phyloP scores from a whole-genome alignment of 2,113 vertebrate genomes.

The Ammodytes dubius region DNA sequence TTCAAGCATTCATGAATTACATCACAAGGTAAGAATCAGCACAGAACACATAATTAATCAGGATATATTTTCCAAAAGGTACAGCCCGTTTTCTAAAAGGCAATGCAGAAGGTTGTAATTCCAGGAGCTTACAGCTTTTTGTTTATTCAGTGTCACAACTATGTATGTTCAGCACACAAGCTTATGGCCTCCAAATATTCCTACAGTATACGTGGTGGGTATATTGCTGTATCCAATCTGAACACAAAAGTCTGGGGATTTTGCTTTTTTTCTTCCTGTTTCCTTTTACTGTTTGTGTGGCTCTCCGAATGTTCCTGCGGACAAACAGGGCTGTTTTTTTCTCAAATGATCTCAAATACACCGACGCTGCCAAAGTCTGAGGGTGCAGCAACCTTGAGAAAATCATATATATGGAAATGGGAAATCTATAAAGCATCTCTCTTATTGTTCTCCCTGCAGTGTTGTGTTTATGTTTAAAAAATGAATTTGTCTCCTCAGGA shows the following conservation, averaged over 20 bases:
- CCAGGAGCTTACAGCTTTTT: slow-evolving; percentile 48
- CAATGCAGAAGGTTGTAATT: slow-evolving; percentile 53
- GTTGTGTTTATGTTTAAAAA: slow-evolving; percentile 84
- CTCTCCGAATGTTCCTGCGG: slow-evolving; percentile 76
- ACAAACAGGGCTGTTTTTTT: slow-evolving; percentile 73
- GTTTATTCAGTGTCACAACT: slow-evolving; percentile 51
- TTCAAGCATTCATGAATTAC: slow-evolving; percentile 31
- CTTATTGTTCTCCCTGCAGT: slow-evolving; percentile 85
- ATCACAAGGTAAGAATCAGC: slow-evolving; percentile 42
- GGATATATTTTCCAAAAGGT: slow-evolving; percentile 53
- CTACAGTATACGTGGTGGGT: slow-evolving; percentile 51
- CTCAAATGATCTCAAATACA: slow-evolving; percentile 76
- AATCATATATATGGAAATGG: slow-evolving; percentile 88
- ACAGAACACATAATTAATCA: slow-evolving; percentile 58
- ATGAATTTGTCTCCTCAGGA: slow-evolving; percentile 87
- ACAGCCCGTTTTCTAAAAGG: slow-evolving; percentile 43
- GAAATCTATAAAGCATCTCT: slow-evolving; percentile 84
- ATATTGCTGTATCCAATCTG: slow-evolving; percentile 73
- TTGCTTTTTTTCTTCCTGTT: slow-evolving; percentile 71
- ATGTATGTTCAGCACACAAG: slow-evolving; percentile 72
- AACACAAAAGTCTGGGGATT: slow-evolving; percentile 83
- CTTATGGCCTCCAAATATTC: slow-evolving; percentile 74
- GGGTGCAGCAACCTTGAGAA: slow-evolving; percentile 83
- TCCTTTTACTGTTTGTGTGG: slow-evolving; percentile 74
- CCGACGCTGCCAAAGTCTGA: slow-evolving; percentile 79